These are phyloP conservation scores for Threskiornis aethiopicus DNA, from an alignment of 2,797 vertebrate species.

Conservation along the genomic window DNA sequence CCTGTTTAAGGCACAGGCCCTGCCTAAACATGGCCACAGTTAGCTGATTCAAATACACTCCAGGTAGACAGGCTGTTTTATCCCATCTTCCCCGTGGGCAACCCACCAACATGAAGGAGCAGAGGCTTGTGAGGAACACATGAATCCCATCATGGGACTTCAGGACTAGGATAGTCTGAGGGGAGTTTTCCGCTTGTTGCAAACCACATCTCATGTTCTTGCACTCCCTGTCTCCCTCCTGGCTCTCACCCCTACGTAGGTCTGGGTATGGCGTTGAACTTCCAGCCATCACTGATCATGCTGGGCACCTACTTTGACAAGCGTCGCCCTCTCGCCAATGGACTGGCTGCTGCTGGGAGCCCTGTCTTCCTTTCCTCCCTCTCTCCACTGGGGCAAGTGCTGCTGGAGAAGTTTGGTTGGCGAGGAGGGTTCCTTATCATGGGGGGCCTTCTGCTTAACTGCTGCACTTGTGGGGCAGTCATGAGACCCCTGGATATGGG, in stretches of 20 bases:
- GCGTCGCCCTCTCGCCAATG: conserved; percentile 82
- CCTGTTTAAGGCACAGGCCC: background rate
- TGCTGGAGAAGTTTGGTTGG: conserved; percentile 81
- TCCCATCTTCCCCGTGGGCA: background rate
- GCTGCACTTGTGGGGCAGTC: conserved; percentile 81
- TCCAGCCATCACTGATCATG: conserved; percentile 84
- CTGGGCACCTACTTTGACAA: conserved; percentile 82
- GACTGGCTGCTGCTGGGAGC: conserved; percentile 83
- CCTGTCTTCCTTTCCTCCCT: conserved; percentile 81
- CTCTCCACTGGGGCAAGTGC: conserved; percentile 80
- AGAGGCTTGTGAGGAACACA: background rate
- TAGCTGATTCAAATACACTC: background rate
- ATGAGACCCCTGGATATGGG: conserved; percentile 78
- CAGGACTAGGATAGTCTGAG: background rate
- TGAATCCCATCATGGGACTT: background rate
- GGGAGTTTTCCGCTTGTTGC: background rate
- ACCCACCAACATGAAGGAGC: background rate
- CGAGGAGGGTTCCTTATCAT: conserved; percentile 84
- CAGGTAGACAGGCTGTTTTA: background rate
- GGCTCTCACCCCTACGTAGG: conserved; percentile 54
- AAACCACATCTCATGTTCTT: background rate
- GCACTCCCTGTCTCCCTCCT: background rate
- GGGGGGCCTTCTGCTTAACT: conserved; percentile 82
- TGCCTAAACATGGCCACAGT: background rate
- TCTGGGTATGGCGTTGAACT: conserved; percentile 81